A percentile compares a stretch with the other conserved stretches of the same genome.
phyloP scores from a whole-genome alignment of 2,888 invertebrate species.

The Torymus aiolomorphi region DNA sequence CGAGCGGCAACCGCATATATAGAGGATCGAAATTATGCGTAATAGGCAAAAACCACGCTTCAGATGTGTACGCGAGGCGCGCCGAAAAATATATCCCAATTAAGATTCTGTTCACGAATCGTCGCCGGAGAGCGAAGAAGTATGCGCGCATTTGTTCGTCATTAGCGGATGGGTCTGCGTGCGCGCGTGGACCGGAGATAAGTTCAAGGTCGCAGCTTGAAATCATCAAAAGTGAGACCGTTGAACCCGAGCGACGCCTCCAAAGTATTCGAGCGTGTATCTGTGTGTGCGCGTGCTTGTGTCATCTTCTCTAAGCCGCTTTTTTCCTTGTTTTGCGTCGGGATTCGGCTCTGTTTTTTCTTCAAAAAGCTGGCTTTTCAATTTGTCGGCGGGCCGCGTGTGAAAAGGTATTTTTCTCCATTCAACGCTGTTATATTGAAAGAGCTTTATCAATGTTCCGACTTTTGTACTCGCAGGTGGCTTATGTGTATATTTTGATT shows the following conservation, averaged over 20 bases:
- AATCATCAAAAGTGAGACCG: constrained; percentile 11
- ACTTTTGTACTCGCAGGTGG: too few relatives aligned
- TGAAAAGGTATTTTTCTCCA: too few relatives aligned
- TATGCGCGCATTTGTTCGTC: constrained; percentile 29
- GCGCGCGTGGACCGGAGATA: not conserved
- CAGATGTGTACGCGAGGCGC: not conserved
- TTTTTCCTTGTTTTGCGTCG: not conserved
- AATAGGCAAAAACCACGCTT: not conserved
- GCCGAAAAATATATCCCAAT: constrained; percentile 35
- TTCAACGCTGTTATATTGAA: too few relatives aligned
- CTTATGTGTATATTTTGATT: too few relatives aligned
- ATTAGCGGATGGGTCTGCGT: constrained; percentile 2
- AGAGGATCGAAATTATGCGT: constrained; percentile 22
- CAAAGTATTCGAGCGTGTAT: not conserved
- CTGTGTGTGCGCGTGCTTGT: not conserved
- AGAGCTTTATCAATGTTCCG: too few relatives aligned
- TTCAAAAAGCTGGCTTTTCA: not conserved
- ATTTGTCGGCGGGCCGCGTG: not conserved
- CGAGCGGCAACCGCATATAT: not conserved
- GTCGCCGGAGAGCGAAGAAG: not conserved
- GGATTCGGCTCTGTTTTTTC: not conserved
- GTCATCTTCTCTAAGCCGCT: not conserved
- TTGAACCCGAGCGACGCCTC: constrained; percentile 4
- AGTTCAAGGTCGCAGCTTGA: constrained; percentile 27
- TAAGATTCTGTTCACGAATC: constrained; percentile 27